Conservation (phyloP, 2,888 invertebrate species). For the Patella depressa region DNA sequence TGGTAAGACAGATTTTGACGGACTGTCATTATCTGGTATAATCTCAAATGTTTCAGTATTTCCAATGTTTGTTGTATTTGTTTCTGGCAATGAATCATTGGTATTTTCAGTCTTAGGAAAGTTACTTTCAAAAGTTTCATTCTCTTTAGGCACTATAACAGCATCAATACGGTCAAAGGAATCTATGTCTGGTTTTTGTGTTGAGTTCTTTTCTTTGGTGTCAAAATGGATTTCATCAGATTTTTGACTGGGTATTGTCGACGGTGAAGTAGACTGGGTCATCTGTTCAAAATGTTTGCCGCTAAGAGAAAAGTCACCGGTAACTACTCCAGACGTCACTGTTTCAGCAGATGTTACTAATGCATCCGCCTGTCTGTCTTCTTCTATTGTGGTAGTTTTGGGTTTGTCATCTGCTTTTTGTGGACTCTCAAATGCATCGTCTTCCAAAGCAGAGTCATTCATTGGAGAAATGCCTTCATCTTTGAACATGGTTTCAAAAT, state of each 20-base stretch:
- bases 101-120: background rate
- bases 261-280: background rate
- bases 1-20: background rate
- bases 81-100: background rate
- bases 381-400: background rate
- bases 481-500: background rate
- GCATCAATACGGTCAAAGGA: background rate
- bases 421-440: constrained; percentile 14
- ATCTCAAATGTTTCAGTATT: background rate
- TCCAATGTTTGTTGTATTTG: background rate
- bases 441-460: constrained; percentile 16
- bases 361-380: background rate
- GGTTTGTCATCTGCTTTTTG: background rate
- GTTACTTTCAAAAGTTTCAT: background rate
- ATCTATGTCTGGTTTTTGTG: background rate
- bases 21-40: background rate
- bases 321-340: background rate
- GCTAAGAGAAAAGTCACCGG: constrained; percentile 1
- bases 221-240: background rate
- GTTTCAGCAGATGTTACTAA: background rate
- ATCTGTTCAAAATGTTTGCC: background rate
- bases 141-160: background rate
- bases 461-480: background rate
- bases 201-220: background rate
- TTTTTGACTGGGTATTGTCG: background rate